phyloP scores from a whole-genome alignment of 2,113 vertebrate species.

The Athene noctua region DNA sequence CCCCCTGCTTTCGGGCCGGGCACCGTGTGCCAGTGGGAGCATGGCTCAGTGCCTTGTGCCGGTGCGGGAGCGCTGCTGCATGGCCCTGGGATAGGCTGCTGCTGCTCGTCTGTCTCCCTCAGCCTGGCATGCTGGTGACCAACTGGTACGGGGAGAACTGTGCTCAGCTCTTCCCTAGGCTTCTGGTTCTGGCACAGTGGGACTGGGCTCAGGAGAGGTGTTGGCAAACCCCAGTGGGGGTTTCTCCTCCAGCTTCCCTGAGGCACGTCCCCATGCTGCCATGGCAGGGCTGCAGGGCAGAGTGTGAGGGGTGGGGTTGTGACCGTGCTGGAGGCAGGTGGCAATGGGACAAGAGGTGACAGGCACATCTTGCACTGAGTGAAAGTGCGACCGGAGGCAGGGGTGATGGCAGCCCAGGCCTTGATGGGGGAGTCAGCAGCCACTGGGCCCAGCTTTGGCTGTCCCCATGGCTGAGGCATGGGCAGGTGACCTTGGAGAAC shows the following conservation, averaged over 20 bases:
- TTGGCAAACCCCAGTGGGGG: not conserved
- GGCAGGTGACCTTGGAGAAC: not conserved
- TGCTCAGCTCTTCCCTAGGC: not conserved
- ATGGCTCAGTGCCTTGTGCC: not conserved
- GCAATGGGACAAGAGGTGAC: not conserved
- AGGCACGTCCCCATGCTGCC: not conserved
- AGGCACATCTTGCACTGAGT: not conserved
- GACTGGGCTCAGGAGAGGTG: not conserved
- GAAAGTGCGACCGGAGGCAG: not conserved
- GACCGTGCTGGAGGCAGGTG: not conserved
- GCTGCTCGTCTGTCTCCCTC: rapidly evolving
- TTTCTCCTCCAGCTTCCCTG: not conserved
- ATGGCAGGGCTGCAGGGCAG: rapidly evolving
- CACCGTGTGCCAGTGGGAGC: not conserved
- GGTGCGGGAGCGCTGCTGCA: rapidly evolving
- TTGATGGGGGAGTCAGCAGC: not conserved
- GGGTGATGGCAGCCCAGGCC: not conserved
- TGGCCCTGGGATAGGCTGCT: not conserved
- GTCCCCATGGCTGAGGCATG: not conserved
- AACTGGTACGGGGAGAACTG: rapidly evolving
- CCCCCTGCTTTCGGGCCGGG: not conserved
- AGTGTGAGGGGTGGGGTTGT: not conserved
- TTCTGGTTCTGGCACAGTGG: rapidly evolving
- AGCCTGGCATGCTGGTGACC: rapidly evolving
- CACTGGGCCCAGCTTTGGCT: not conserved